Evolutionary conservation across 2,888 invertebrate genomes (phyloP), one percentile per base, ranked within the genome.

Genomic region (Agelastica alni): DNA sequence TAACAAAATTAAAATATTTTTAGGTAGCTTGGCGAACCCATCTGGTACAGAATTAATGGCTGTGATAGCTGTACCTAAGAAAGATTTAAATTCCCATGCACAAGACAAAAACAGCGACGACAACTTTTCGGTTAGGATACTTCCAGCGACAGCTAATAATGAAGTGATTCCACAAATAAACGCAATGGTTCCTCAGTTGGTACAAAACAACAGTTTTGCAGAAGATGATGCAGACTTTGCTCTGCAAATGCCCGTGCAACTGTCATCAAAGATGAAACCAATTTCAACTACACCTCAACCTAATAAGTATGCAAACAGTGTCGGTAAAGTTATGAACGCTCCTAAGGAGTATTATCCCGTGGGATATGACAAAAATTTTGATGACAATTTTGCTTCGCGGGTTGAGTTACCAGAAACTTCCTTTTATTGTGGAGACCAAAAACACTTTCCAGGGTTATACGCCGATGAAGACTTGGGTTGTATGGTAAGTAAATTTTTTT

Each of bases 291-390:
- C 67, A 12, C 76, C 78, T 0, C 79, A 80, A 53, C 68, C 53
- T 69, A 78, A 55, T 68, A 68, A 68, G 46, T 66, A 68, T 26
- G 67, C 70, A 17, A 72, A 67, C 28, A 75, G 73, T 49, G 71
- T 74, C 6, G 77, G 76, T 4, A 78, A 91, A 79, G 92, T 93
- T 3, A 93, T 93, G 93, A 93, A 93, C 71, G 92, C 93, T 0
- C 93, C 93, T 0, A 85, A 87, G 37, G 93, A 93, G 69, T 93
- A 93, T 72, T 93, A 93, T 73, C 93, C 93, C 0, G 88, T 89
- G 2, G 89, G 89, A 0, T 93, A 93, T 69, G 91, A 92, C 69
- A 92, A 92, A 77, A 91, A 92, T 74, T 93, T 91, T 68, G 93
- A 93, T 69, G 93, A 93, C 67, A 90, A 91, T 68, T 92, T 92